phyloP scores from a whole-genome alignment of 2,113 vertebrate species.

The Melierax canorus region DNA sequence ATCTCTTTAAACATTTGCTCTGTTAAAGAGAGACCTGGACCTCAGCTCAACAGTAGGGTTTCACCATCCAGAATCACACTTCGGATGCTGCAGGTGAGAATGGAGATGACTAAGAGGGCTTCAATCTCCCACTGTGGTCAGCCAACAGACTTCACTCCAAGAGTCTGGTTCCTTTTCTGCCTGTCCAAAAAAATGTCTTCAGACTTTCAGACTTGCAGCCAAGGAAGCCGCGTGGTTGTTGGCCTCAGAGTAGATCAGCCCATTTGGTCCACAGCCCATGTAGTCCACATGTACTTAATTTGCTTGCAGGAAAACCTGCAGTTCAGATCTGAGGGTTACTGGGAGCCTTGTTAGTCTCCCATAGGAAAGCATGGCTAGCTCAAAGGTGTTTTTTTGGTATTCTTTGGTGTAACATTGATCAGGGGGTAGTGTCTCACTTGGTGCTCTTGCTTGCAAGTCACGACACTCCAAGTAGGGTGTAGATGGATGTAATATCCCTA shows the following conservation, averaged over 20 bases:
- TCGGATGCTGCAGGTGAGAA: neutral
- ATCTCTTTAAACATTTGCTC: neutral
- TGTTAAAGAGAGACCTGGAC: neutral
- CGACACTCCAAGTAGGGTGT: neutral
- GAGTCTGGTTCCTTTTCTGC: neutral
- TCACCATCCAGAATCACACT: neutral
- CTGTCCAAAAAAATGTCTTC: neutral
- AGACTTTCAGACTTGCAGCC: neutral
- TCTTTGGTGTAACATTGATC: neutral
- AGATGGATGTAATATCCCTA: neutral
- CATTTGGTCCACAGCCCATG: rapidly evolving
- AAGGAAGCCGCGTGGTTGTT: neutral
- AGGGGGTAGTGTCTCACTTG: neutral
- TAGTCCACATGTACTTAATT: neutral
- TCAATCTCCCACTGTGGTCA: neutral
- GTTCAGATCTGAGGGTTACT: neutral
- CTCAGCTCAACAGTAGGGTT: neutral
- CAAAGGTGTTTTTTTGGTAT: neutral
- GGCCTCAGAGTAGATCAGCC: neutral
- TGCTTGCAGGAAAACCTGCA: neutral
- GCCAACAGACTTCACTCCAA: neutral
- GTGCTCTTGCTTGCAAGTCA: neutral
- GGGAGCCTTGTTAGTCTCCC: neutral
- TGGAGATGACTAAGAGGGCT: neutral
- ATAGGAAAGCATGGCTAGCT: neutral